Evolutionary conservation across 2,113 vertebrate species (phyloP).

Genomic region (Bubo bubo): DNA sequence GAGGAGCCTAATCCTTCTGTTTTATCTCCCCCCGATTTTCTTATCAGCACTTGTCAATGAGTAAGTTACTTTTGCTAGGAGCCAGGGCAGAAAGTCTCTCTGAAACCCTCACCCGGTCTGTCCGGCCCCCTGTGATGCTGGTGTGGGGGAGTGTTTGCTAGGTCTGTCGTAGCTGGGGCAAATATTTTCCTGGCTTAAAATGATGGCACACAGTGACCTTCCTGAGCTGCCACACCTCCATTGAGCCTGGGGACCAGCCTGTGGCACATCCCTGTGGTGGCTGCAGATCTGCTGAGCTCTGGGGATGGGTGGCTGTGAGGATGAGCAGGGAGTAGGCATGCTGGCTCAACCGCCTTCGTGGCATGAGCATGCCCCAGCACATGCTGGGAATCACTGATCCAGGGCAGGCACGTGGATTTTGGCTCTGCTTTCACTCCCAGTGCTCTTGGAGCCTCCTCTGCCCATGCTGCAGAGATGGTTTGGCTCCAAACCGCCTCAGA

Average conservation of each 20-base stretch:
- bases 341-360: background rate
- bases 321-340: fast-evolving
- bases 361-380: fast-evolving
- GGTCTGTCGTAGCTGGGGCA: background rate
- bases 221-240: fast-evolving
- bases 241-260: background rate
- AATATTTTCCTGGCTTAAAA: background rate
- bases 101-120: background rate
- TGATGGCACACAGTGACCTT: background rate
- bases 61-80: background rate
- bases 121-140: fast-evolving
- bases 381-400: background rate
- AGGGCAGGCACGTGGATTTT: background rate
- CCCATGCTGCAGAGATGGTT: background rate
- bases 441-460: background rate
- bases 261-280: background rate
- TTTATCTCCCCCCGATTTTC: background rate
- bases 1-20: background rate
- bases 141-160: background rate
- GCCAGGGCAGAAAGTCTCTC: background rate
- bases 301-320: fast-evolving
- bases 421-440: background rate
- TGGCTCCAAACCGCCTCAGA: background rate
- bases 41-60: background rate
- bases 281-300: background rate